Percentiles rank a stretch among this genome's conserved stretches.
Conservation (phyloP, 2,113 vertebrate genomes). For the Nanorana parkeri region DNA sequence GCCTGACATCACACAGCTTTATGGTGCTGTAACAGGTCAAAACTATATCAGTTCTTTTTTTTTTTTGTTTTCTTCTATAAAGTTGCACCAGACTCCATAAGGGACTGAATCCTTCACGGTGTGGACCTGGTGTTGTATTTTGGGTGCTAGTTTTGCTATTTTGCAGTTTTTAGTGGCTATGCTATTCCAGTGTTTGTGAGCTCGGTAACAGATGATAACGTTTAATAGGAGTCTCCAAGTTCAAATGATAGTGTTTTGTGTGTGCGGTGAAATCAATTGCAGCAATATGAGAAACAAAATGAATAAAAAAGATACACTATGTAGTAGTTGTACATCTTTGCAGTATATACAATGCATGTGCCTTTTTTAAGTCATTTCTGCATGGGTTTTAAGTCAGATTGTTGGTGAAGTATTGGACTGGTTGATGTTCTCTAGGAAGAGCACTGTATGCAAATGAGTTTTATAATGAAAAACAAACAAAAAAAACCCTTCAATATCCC, state of each 20-base stretch:
- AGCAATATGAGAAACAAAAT: constrained; percentile 23
- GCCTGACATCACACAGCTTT: not conserved
- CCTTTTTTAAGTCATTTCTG: constrained; percentile 28
- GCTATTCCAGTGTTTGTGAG: constrained; percentile 1
- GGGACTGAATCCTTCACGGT: not conserved
- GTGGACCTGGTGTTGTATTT: constrained; percentile 1
- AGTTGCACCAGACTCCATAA: constrained; percentile 15
- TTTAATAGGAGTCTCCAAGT: not conserved
- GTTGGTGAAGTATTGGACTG: not conserved
- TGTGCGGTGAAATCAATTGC: constrained; percentile 8
- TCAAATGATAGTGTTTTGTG: constrained; percentile 9
- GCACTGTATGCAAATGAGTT: constrained; percentile 8
- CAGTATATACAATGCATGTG: constrained; percentile 47
- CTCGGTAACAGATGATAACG: constrained; percentile 3
- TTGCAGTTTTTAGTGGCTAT: not conserved
- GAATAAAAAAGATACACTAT: constrained; percentile 1
- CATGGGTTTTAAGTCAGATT: constrained; percentile 37
- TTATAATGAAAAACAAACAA: too few relatives aligned
- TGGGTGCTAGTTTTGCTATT: constrained; percentile 39
- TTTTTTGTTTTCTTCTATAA: not conserved
- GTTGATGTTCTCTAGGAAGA: not conserved
- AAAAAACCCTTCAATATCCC: not conserved
- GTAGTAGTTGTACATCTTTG: constrained; percentile 22
- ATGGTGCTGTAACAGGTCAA: constrained; percentile 21
- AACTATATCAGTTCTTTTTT: not conserved